These are phyloP conservation scores for Ericerus pela DNA, from an alignment of 1,140 invertebrate species.

Conservation along the genomic window DNA sequence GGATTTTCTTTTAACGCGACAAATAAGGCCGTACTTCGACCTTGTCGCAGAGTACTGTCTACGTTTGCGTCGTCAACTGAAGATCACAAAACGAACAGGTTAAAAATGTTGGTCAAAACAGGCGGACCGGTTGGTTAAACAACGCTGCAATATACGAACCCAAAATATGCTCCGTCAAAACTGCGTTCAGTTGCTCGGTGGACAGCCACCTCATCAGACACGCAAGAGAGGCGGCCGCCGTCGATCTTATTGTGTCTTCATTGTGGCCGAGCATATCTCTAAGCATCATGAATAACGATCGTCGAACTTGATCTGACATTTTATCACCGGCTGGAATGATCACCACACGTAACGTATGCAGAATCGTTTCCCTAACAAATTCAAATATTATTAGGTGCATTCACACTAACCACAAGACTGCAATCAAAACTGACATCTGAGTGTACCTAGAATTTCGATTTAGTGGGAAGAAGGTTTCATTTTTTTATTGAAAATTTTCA, in stretches of 20 bases:
- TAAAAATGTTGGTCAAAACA: background rate
- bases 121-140: background rate
- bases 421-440: too few relatives aligned
- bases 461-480: too few relatives aligned
- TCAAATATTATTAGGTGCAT: background rate
- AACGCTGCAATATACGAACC: constrained; percentile 31
- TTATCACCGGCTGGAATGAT: constrained; percentile 71
- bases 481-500: background rate
- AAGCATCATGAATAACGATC: constrained; percentile 57
- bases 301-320: constrained; percentile 66
- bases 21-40: constrained; percentile 63
- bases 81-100: constrained; percentile 20
- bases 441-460: too few relatives aligned
- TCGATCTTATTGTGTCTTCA: constrained; percentile 65
- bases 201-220: constrained; percentile 63
- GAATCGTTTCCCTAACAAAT: constrained; percentile 68
- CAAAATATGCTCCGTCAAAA: constrained; percentile 60
- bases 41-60: constrained; percentile 63
- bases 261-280: constrained; percentile 47
- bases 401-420: too few relatives aligned
- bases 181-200: constrained; percentile 53
- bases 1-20: constrained; percentile 80
- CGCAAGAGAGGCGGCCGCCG: constrained; percentile 76
- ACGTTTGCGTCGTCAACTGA: constrained; percentile 41
- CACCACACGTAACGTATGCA: constrained; percentile 74